phyloP scores from a whole-genome alignment of 2,797 vertebrate species.

The Lemur catta region DNA sequence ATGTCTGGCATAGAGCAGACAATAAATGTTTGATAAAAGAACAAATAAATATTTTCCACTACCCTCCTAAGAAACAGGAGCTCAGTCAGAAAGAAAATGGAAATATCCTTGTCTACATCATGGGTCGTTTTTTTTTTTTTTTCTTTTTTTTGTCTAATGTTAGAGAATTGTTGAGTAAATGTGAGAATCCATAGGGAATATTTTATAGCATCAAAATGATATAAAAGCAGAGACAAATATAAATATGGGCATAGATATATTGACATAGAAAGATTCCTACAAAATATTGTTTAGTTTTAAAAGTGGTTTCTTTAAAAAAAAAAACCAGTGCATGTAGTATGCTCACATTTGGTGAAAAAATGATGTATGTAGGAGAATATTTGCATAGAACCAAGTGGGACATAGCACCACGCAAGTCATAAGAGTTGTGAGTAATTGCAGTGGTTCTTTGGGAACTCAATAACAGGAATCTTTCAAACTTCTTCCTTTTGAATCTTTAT shows the following conservation, averaged over 20 bases:
- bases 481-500: background rate
- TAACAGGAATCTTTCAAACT: background rate
- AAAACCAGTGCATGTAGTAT: too few relatives aligned
- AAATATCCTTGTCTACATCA: background rate
- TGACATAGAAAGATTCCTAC: background rate
- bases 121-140: too few relatives aligned
- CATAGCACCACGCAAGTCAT: fast-evolving
- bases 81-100: background rate
- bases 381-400: background rate
- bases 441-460: background rate
- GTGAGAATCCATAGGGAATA: background rate
- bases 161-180: background rate
- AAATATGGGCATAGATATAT: background rate
- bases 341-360: background rate
- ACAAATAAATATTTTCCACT: background rate
- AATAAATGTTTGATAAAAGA: background rate
- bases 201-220: background rate
- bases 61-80: background rate
- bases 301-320: background rate
- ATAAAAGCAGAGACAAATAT: background rate
- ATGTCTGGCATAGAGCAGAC: background rate
- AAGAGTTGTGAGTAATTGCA: fast-evolving
- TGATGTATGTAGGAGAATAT: fast-evolving
- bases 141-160: background rate
- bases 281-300: background rate